A percentile compares a stretch with the other conserved stretches of the same genome.
These are phyloP conservation scores for Onychomys leucogaster DNA, from an alignment of 2,797 vertebrate genomes.

Conservation along the genomic window DNA sequence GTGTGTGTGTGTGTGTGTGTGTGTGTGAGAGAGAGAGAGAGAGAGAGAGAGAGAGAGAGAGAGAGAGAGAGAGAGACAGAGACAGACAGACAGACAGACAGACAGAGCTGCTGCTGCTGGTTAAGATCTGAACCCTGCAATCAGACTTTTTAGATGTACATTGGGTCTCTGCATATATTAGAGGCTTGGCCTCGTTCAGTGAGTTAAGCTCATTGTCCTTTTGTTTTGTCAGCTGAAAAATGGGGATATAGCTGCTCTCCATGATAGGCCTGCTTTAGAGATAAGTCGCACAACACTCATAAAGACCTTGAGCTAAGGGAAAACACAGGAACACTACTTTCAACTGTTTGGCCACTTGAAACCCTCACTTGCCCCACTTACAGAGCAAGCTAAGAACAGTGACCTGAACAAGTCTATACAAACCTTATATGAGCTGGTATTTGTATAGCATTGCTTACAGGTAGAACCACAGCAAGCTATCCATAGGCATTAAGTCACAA, in stretches of 20 bases:
- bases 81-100: too few species aligned
- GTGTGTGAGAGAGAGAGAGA: background rate
- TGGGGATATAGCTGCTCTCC: background rate
- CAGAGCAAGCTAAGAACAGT: background rate
- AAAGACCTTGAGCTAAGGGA: background rate
- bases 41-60: background rate
- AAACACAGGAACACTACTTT: background rate
- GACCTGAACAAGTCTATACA: background rate
- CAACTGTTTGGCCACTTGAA: background rate
- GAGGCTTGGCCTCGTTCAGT: fast-evolving
- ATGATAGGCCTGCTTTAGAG: too few species aligned
- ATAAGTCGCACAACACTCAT: background rate
- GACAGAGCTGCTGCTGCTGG: fast-evolving
- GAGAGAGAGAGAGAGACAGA: background rate
- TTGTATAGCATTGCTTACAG: background rate
- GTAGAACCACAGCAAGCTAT: background rate
- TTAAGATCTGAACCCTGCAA: fast-evolving
- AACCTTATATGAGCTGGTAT: background rate
- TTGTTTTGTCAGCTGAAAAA: background rate
- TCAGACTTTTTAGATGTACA: background rate
- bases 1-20: too few species aligned
- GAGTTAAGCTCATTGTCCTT: background rate
- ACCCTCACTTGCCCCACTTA: background rate
- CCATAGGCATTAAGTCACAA: background rate
- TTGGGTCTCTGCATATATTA: too few species aligned